Evolutionary conservation across 2,113 vertebrate species (phyloP).

Genomic region (Megaceryle torquata): DNA sequence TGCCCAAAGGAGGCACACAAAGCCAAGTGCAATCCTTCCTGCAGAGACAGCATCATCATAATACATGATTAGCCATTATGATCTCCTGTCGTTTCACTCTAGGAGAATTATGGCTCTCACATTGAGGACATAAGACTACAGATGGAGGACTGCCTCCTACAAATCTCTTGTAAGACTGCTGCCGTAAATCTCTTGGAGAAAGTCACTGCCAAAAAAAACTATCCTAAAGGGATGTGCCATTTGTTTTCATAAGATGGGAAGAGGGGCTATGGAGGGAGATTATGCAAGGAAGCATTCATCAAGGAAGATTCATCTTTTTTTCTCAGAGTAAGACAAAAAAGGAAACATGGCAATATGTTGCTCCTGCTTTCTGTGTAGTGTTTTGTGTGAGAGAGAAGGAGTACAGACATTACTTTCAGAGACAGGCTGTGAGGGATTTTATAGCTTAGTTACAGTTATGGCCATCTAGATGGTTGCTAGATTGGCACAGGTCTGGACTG

Average conservation of each 20-base stretch:
- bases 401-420: neutral
- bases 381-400: neutral
- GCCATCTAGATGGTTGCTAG: neutral
- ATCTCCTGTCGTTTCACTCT: constrained; percentile 67
- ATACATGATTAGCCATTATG: constrained; percentile 71
- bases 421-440: neutral
- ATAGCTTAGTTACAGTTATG: neutral
- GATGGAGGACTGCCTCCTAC: constrained; percentile 66
- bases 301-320: neutral
- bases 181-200: constrained; percentile 69
- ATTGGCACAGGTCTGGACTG: neutral
- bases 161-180: constrained; percentile 72
- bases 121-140: constrained; percentile 63
- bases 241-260: constrained; percentile 65
- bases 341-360: neutral
- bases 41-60: constrained; percentile 60
- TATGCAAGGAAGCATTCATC: constrained; percentile 34
- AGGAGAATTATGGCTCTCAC: constrained; percentile 61
- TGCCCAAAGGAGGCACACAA: constrained; percentile 45
- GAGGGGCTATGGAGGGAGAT: constrained; percentile 13
- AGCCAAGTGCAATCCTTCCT: constrained; percentile 54
- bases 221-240: constrained; percentile 43
- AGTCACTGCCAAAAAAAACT: constrained; percentile 53
- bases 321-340: neutral
- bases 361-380: neutral